Percentiles rank a stretch among this genome's conserved stretches.
Evolutionary conservation across 2,113 vertebrate species (phyloP).

Genomic region (Ailurus styani): DNA sequence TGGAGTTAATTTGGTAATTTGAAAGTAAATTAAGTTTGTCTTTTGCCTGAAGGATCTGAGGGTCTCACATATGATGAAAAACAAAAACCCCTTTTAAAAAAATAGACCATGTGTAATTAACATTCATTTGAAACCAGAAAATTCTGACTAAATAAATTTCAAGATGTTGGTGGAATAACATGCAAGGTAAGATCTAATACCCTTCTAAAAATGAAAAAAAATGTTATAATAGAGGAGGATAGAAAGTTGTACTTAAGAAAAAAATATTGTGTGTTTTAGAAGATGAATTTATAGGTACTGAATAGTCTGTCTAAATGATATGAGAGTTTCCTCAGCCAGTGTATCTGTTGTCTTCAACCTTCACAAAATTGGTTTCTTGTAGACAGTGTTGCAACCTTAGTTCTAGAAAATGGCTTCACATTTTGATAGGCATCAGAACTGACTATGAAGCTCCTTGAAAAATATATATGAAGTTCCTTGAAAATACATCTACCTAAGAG

Average conservation of each 20-base stretch:
- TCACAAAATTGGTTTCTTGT: neutral
- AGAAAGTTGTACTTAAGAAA: neutral
- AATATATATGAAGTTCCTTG: neutral
- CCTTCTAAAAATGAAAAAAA: slow-evolving; percentile 17
- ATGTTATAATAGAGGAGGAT: neutral
- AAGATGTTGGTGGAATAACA: slow-evolving; percentile 30
- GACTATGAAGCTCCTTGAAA: neutral
- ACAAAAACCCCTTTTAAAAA: neutral
- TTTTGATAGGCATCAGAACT: neutral
- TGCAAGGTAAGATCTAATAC: neutral
- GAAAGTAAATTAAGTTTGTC: slow-evolving; percentile 20
- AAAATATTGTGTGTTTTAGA: slow-evolving; percentile 4
- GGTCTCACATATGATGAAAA: neutral
- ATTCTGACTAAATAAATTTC: slow-evolving; percentile 37
- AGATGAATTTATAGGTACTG: neutral
- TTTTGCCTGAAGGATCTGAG: slow-evolving; percentile 28
- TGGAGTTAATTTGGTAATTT: slow-evolving; percentile 40
- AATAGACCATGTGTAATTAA: neutral
- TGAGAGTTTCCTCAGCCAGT: neutral
- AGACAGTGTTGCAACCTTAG: neutral
- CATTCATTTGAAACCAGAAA: slow-evolving; percentile 33
- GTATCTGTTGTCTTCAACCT: neutral
- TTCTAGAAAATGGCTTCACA: neutral
- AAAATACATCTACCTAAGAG: neutral
- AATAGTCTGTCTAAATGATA: neutral